Conservation (phyloP, 2,888 invertebrate species). For the Chalcosyrphus nemorum region DNA sequence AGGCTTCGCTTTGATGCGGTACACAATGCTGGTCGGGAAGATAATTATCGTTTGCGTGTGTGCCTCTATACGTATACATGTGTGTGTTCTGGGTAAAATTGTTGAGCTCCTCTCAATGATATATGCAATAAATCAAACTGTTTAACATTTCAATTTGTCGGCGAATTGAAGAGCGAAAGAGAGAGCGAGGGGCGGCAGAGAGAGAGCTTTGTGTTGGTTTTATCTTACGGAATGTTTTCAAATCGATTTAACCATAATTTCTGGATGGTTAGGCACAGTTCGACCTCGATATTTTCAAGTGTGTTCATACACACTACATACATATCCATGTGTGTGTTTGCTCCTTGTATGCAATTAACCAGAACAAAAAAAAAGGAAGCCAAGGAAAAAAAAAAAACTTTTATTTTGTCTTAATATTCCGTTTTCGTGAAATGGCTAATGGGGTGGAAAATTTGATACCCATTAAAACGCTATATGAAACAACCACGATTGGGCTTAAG, state of each 20-base stretch:
- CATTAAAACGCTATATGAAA: neutral
- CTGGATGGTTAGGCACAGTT: conserved; percentile 17
- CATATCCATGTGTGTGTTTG: neutral
- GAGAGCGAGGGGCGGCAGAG: too few relatives aligned
- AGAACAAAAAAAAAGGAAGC: neutral
- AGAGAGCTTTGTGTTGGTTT: neutral
- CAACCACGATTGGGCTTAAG: neutral
- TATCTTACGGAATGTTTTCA: neutral
- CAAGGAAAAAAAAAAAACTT: neutral
- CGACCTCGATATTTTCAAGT: neutral
- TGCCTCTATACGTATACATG: too few relatives aligned
- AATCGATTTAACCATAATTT: conserved; percentile 24
- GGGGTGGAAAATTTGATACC: neutral
- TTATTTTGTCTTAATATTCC: neutral
- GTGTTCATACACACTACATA: too few relatives aligned
- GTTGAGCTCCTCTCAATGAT: neutral
- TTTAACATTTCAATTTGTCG: conserved; percentile 24
- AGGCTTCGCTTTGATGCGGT: neutral
- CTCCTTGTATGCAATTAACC: neutral
- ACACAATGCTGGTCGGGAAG: neutral
- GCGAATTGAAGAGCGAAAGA: too few relatives aligned
- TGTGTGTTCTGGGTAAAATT: neutral
- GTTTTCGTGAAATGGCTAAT: neutral
- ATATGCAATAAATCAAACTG: conserved; percentile 17
- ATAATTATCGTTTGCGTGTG: conserved; percentile 13